Conservation (phyloP, 1,140 invertebrate genomes). For the Archivesica marissinica region DNA sequence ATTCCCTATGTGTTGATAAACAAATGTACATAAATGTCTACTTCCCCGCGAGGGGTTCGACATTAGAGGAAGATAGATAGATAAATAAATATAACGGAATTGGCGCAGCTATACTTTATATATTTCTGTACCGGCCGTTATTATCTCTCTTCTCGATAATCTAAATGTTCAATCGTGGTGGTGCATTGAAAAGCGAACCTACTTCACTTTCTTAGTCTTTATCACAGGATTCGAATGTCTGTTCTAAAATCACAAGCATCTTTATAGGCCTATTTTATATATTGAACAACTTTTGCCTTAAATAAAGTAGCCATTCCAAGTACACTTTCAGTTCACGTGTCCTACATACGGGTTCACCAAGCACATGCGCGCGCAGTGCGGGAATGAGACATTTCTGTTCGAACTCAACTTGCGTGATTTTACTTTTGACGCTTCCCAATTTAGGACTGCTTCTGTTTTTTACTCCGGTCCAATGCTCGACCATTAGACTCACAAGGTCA, state of each 20-base stretch:
- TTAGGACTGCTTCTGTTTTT: not conserved
- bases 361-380: slow-evolving; percentile 33
- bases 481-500: slow-evolving; percentile 5
- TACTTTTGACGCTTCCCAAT: not conserved
- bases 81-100: no score
- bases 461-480: slow-evolving; percentile 33
- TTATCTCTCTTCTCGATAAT: no score
- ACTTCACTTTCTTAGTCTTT: no score
- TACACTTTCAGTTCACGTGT: slow-evolving; percentile 44
- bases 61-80: no score
- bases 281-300: slow-evolving; percentile 43
- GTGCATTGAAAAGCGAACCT: no score
- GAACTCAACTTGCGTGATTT: slow-evolving; percentile 46
- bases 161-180: no score
- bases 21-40: no score
- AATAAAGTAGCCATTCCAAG: slow-evolving; percentile 41
- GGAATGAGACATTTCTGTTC: slow-evolving; percentile 47
- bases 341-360: slow-evolving; percentile 4
- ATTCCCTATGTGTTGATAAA: no score
- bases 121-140: no score
- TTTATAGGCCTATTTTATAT: slow-evolving; percentile 27
- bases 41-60: no score
- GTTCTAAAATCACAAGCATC: not conserved
- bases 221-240: not conserved
- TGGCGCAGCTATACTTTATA: no score